These are phyloP conservation scores for Micrastur ruficollis DNA, from an alignment of 2,797 vertebrate species.

Conservation along the genomic window DNA sequence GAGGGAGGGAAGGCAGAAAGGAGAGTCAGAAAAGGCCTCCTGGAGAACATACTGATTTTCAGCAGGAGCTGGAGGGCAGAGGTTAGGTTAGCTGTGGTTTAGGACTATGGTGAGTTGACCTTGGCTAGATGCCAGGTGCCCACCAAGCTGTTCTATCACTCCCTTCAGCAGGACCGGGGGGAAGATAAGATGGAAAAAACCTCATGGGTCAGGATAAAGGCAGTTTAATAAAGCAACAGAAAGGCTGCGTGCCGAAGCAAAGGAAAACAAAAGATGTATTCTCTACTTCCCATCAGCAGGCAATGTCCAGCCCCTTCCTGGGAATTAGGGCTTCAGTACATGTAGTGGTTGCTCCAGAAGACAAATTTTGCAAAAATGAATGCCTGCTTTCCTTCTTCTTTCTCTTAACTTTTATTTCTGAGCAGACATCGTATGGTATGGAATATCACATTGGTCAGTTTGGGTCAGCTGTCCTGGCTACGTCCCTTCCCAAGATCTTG, in stretches of 20 bases:
- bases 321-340: background rate
- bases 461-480: background rate
- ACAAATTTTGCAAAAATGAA: background rate
- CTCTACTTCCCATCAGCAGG: background rate
- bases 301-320: background rate
- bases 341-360: background rate
- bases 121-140: background rate
- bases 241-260: background rate
- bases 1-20: background rate
- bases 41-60: background rate
- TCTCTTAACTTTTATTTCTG: background rate
- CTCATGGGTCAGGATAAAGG: background rate
- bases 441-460: background rate
- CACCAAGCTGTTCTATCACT: background rate
- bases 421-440: too few relatives aligned
- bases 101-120: background rate
- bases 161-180: background rate
- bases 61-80: background rate
- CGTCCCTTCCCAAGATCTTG: background rate
- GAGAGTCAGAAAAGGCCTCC: background rate
- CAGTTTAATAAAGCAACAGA: too few relatives aligned
- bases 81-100: background rate
- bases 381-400: background rate
- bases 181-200: background rate
- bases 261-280: background rate